These are phyloP conservation scores for Beroe ovata DNA, from an alignment of 37 sponge, comb jelly and placozoan genomes.

Conservation along the genomic window DNA sequence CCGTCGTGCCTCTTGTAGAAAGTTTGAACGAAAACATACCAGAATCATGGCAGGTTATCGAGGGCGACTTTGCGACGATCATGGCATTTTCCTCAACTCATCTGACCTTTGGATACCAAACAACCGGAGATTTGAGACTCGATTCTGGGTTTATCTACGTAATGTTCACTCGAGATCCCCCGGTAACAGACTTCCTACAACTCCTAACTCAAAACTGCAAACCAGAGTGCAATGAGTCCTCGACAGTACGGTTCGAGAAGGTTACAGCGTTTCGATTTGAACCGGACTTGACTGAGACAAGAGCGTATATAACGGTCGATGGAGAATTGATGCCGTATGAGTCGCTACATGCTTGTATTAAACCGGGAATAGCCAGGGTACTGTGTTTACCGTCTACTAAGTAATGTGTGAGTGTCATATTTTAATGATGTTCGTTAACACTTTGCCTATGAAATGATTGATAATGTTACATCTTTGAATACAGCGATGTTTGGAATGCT, in stretches of 20 bases:
- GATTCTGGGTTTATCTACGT: conserved; percentile 35
- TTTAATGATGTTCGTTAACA: background rate
- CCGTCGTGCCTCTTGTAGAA: background rate
- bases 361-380: conserved; percentile 24
- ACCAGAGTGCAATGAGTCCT: conserved; percentile 21
- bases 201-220: conserved; percentile 6
- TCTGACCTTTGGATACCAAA: background rate
- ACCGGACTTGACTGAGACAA: background rate
- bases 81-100: conserved; percentile 55
- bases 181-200: background rate
- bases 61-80: conserved; percentile 28
- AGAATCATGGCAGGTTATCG: background rate
- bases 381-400: conserved; percentile 1
- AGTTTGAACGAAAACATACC: conserved; percentile 38
- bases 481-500: too few relatives aligned
- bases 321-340: conserved; percentile 41
- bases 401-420: background rate
- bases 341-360: conserved; percentile 37
- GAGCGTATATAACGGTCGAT: conserved; percentile 40
- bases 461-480: too few relatives aligned
- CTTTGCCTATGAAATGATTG: background rate
- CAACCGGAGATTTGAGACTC: background rate
- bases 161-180: conserved; percentile 8
- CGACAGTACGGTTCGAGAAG: conserved; percentile 45
- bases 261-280: conserved; percentile 38